Evolutionary conservation across 2,888 invertebrate species (phyloP).

Genomic region (Mellilla xanthometata): DNA sequence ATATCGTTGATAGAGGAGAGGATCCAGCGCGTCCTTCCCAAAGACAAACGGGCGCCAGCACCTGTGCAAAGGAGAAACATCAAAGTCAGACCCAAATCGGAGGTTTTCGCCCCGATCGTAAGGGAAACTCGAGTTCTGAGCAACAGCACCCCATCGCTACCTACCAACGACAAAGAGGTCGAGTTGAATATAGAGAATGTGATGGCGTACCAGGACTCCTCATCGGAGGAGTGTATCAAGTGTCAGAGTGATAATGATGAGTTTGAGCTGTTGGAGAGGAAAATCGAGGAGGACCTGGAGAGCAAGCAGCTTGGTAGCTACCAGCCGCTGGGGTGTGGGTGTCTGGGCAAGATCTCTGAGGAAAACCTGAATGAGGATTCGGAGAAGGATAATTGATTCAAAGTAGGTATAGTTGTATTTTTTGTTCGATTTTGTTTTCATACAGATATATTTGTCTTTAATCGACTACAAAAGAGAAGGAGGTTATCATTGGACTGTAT

Average conservation of each 20-base stretch:
- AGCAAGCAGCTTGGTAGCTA: slow-evolving; percentile 28
- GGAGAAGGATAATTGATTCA: slow-evolving; percentile 32
- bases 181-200: slow-evolving; percentile 72
- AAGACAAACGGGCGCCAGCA: slow-evolving; percentile 47
- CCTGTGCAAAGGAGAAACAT: slow-evolving; percentile 30
- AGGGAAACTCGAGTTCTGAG: slow-evolving; percentile 55
- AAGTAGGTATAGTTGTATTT: no score
- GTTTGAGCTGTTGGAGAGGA: slow-evolving; percentile 63
- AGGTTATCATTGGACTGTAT: no score
- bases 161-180: slow-evolving; percentile 46
- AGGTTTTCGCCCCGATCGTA: slow-evolving; percentile 46
- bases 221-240: slow-evolving; percentile 69
- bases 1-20: slow-evolving; percentile 69
- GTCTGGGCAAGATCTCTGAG: slow-evolving; percentile 70
- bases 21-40: slow-evolving; percentile 61
- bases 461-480: no score
- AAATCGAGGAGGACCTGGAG: slow-evolving; percentile 61
- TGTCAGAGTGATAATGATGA: slow-evolving; percentile 61
- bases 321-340: slow-evolving; percentile 45
- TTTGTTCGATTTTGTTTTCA: no score
- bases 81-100: slow-evolving; percentile 52
- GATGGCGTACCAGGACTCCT: slow-evolving; percentile 70
- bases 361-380: slow-evolving; percentile 67
- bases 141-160: slow-evolving; percentile 62
- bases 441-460: no score